A percentile compares a stretch with the other conserved stretches of the same genome.
Conservation (phyloP, 2,797 vertebrate species). For the Rhincodon typus region DNA sequence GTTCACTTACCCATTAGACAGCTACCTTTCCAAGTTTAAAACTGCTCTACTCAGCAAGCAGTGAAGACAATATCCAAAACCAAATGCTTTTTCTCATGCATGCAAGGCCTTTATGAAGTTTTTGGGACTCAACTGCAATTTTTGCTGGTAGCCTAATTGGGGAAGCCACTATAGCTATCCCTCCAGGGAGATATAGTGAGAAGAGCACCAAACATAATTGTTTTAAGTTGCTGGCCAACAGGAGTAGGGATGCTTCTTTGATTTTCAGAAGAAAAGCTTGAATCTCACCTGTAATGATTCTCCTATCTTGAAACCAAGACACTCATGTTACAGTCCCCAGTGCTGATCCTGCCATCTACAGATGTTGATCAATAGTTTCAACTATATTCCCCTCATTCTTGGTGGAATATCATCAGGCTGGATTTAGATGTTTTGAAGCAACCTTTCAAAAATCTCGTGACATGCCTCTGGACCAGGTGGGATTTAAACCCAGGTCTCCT, state of each 20-base stretch:
- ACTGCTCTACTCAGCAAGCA: not conserved
- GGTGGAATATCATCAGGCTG: not conserved
- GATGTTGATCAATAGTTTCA: not conserved
- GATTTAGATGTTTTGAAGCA: not conserved
- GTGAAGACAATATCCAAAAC: not conserved
- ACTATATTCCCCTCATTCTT: not conserved
- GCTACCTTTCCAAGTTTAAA: not conserved
- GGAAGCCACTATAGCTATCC: not conserved
- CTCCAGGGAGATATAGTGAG: not conserved
- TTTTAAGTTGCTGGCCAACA: not conserved
- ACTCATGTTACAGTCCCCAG: not conserved
- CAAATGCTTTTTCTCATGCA: not conserved
- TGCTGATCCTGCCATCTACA: not conserved
- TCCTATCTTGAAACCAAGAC: not conserved
- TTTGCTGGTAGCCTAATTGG: not conserved
- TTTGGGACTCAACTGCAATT: not conserved
- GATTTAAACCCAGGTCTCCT: too few species aligned
- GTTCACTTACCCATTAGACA: not conserved
- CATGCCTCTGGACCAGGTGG: too few species aligned
- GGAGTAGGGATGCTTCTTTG: not conserved
- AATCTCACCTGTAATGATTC: too few species aligned
- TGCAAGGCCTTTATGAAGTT: not conserved
- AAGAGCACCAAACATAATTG: not conserved
- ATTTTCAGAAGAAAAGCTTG: not conserved
- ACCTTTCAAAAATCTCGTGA: too few species aligned